These are phyloP conservation scores for Murina feae DNA, from an alignment of 2,113 vertebrate species.

Conservation along the genomic window DNA sequence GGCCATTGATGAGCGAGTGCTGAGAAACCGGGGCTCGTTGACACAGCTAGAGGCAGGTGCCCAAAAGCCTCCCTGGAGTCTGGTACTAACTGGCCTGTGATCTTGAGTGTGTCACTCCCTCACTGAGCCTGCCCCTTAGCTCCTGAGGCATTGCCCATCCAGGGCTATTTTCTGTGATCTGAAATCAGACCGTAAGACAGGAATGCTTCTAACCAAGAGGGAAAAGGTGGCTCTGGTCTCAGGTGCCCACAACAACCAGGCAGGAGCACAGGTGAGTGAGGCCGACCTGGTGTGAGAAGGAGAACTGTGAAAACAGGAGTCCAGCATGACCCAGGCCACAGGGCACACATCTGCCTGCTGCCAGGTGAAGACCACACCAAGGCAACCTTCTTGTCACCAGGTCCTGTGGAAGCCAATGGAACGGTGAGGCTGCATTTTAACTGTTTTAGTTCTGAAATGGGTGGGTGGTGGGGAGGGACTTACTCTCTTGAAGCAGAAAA, in stretches of 20 bases:
- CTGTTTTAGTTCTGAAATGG: background rate
- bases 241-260: background rate
- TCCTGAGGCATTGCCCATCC: background rate
- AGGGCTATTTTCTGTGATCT: background rate
- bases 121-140: background rate
- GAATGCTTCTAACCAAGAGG: background rate
- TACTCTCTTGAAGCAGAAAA: background rate
- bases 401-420: background rate
- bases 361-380: background rate
- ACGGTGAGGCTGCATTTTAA: too few relatives aligned
- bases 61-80: too few relatives aligned
- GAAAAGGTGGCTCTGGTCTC: background rate
- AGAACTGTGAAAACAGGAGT: background rate
- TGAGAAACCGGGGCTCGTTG: rapidly evolving
- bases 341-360: background rate
- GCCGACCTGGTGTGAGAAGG: background rate
- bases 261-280: background rate
- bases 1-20: too few relatives aligned
- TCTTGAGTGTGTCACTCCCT: background rate
- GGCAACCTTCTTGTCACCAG: background rate
- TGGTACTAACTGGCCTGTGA: background rate
- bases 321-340: rapidly evolving
- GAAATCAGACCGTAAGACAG: background rate
- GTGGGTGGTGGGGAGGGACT: background rate
- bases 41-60: background rate